Evolutionary conservation across 2,797 vertebrate genomes (phyloP), one percentile per base, ranked within the genome.

Genomic region (Falco columbarius): DNA sequence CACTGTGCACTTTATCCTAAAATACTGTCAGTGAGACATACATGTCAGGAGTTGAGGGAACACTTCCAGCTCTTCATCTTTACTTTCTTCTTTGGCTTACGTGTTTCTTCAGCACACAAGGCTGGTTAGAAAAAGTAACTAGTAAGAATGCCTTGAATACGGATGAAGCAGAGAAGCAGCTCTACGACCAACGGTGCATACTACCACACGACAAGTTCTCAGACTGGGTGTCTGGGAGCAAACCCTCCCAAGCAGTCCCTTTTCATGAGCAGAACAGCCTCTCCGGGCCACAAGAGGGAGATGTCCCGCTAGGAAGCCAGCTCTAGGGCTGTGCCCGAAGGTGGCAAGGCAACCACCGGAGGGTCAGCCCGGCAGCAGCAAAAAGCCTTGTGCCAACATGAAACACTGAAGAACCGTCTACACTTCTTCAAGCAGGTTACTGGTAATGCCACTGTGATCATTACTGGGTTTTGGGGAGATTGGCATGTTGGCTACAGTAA

Each of bases 241-340:
- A 38, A 38, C 36, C 36, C 36, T 38, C 10, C 36, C 3, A 34
- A 68, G n/a, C 23, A 5, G 19, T 2, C 6, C 20, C 0, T 34
- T n/a, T 20, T 4, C 3, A 21, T 14, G 55, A 63, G 22, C 55
- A 77, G 89, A 54, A 95, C 42, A 30, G 34, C 84, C 68, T 4
- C 29, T 38, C 23, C 18, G 38, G 16, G 79, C 95, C 96, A 88
- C 89, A 2, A 61, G 96, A 91, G 86, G 96, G 96, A 65, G 95
- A 67, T 68, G 23, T 58, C 26, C 2, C 1, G 1, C 80, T 5
- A 34, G 61, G 15, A 23, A 94, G 58, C 11, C 44, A 52, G 42
- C 62, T 17, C 32, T 8, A 6, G 58, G 18, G 12, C 63, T 2
- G 55, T 59, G 24, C 11, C 8, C 2, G 0, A 42, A 9, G 10